Percentiles rank a stretch among this genome's conserved stretches.
Conservation (phyloP, 2,888 invertebrate species). For the Melipona beecheii region DNA sequence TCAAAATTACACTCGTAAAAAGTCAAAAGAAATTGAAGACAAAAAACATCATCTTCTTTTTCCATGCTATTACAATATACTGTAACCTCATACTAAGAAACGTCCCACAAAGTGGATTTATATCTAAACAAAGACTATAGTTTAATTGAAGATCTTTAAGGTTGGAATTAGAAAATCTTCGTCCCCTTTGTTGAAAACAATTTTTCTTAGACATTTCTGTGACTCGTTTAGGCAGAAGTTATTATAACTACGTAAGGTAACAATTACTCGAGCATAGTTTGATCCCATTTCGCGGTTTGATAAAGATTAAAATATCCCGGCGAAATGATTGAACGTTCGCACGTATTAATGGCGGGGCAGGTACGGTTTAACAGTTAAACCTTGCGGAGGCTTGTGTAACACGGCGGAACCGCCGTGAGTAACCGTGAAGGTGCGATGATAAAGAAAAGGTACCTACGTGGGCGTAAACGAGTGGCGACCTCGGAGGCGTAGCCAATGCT, state of each 20-base stretch:
- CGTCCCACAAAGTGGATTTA: too few relatives aligned
- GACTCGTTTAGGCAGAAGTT: background rate
- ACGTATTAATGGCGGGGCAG: constrained; percentile 44
- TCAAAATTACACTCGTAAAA: too few relatives aligned
- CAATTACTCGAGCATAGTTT: background rate
- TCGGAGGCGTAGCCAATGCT: constrained; percentile 67
- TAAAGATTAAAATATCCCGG: constrained; percentile 42
- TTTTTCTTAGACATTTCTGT: background rate
- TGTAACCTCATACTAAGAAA: too few relatives aligned
- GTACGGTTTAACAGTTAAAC: constrained; percentile 48
- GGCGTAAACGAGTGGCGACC: constrained; percentile 67
- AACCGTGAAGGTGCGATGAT: constrained; percentile 65
- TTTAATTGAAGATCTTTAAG: too few relatives aligned
- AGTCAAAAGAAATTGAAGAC: too few relatives aligned
- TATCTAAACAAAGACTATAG: too few relatives aligned
- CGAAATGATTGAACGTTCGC: constrained; percentile 38
- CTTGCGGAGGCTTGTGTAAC: constrained; percentile 52
- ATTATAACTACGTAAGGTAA: background rate
- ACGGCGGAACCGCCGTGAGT: constrained; percentile 48
- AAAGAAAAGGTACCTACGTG: constrained; percentile 63
- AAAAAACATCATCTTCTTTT: too few relatives aligned
- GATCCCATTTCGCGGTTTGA: background rate
- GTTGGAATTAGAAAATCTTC: too few relatives aligned
- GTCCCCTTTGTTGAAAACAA: too few relatives aligned
- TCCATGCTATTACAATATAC: too few relatives aligned